phyloP scores from a whole-genome alignment of 2,113 vertebrate genomes.

The Cyphomyrus discorhynchus region DNA sequence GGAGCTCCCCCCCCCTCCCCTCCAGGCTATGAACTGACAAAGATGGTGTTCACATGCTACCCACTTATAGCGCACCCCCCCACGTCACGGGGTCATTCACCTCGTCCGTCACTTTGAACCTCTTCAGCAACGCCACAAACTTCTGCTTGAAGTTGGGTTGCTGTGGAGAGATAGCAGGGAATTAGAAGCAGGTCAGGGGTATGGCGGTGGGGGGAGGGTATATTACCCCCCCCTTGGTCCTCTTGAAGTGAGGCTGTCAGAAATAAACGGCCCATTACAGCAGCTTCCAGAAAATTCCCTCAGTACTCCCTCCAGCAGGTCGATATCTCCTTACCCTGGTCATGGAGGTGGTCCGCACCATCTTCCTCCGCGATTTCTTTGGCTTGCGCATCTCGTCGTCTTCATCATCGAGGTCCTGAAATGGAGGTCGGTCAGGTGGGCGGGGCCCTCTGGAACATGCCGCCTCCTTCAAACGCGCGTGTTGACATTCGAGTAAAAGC shows the following conservation, averaged over 20 bases:
- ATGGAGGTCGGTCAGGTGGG: not conserved
- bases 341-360: constrained; percentile 65
- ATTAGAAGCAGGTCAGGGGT: not conserved
- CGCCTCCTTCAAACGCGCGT: not conserved
- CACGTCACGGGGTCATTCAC: constrained; percentile 41
- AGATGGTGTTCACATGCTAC: not conserved
- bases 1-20: not conserved
- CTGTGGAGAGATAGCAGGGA: constrained; percentile 33
- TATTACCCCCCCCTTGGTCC: too few relatives aligned
- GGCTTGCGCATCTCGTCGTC: constrained; percentile 68
- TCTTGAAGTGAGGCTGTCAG: not conserved
- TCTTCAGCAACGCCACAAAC: constrained; percentile 68
- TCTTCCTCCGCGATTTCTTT: constrained; percentile 66
- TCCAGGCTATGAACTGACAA: not conserved
- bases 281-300: not conserved
- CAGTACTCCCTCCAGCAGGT: not conserved
- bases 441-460: not conserved
- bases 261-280: not conserved
- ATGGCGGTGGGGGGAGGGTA: not conserved
- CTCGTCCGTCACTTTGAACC: constrained; percentile 73
- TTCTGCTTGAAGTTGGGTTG: constrained; percentile 75
- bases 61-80: not conserved
- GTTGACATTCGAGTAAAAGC: not conserved
- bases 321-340: constrained; percentile 53
- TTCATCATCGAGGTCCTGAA: constrained; percentile 69